Evolutionary conservation across 2,797 vertebrate genomes (phyloP).

Genomic region (Columba guinea): DNA sequence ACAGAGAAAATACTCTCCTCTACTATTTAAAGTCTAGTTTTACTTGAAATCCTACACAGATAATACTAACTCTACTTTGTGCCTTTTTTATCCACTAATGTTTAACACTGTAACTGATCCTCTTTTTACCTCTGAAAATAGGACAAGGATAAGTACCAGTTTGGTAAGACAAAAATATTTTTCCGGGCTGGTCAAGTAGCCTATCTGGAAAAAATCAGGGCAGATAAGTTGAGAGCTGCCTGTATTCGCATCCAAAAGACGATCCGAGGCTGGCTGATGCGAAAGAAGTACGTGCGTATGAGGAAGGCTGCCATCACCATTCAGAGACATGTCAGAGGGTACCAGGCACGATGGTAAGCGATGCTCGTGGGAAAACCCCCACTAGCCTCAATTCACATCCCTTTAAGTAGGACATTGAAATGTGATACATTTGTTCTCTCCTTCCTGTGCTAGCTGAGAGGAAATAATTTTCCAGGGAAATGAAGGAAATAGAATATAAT

Average conservation of each 20-base stretch:
- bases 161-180: constrained; percentile 99
- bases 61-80: constrained; percentile 46
- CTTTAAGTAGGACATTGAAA: not conserved
- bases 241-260: constrained; percentile 99
- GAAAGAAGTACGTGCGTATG: constrained; percentile 94
- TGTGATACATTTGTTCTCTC: not conserved
- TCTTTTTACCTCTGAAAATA: constrained; percentile 76
- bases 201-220: constrained; percentile 95
- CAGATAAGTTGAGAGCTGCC: constrained; percentile 93
- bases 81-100: not conserved
- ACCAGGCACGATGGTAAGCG: constrained; percentile 94
- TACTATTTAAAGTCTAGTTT: constrained; percentile 24
- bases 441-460: not conserved
- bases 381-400: not conserved
- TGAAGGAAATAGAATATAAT: constrained; percentile 8
- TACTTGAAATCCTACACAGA: constrained; percentile 36
- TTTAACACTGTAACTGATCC: constrained; percentile 40
- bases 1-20: constrained; percentile 7
- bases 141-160: constrained; percentile 99
- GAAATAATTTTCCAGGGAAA: not conserved
- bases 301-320: constrained; percentile 88
- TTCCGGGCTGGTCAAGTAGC: constrained; percentile 98
- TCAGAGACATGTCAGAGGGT: constrained; percentile 92
- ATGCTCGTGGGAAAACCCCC: constrained; percentile 1
- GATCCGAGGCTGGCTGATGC: constrained; percentile 93